Evolutionary conservation across 2,113 vertebrate genomes (phyloP).

Genomic region (Gavialis gangeticus): DNA sequence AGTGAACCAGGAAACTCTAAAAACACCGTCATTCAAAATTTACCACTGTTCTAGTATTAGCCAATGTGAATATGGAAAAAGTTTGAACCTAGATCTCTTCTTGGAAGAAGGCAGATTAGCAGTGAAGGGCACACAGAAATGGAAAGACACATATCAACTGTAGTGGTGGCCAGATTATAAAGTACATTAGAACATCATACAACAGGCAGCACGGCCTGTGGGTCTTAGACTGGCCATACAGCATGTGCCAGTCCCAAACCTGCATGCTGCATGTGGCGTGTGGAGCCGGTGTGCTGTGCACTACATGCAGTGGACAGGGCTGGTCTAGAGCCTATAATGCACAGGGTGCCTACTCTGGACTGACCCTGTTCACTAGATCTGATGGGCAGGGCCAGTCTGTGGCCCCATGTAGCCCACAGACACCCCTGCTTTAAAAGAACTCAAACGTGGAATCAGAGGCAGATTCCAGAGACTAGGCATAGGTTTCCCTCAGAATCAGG

Average conservation of each 20-base stretch:
- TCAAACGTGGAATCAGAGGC: background rate
- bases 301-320: too few species aligned
- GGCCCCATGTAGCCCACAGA: background rate
- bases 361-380: too few species aligned
- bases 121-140: background rate
- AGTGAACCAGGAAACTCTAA: background rate
- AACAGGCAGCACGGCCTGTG: too few species aligned
- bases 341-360: too few species aligned
- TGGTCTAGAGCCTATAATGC: too few species aligned
- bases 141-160: background rate
- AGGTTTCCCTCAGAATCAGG: accelerated
- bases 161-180: too few species aligned
- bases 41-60: accelerated
- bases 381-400: background rate
- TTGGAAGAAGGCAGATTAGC: background rate
- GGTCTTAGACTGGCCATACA: too few species aligned
- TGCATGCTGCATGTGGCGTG: too few species aligned
- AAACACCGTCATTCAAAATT: background rate
- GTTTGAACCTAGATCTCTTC: background rate
- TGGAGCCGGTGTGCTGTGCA: too few species aligned
- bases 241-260: too few species aligned
- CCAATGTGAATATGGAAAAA: accelerated
- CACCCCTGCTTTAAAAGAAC: background rate
- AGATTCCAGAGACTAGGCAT: accelerated
- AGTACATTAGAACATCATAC: too few species aligned